A percentile compares a stretch with the other conserved stretches of the same genome.
Conservation (phyloP, 2,113 vertebrate species). For the Nothobranchius furzeri region DNA sequence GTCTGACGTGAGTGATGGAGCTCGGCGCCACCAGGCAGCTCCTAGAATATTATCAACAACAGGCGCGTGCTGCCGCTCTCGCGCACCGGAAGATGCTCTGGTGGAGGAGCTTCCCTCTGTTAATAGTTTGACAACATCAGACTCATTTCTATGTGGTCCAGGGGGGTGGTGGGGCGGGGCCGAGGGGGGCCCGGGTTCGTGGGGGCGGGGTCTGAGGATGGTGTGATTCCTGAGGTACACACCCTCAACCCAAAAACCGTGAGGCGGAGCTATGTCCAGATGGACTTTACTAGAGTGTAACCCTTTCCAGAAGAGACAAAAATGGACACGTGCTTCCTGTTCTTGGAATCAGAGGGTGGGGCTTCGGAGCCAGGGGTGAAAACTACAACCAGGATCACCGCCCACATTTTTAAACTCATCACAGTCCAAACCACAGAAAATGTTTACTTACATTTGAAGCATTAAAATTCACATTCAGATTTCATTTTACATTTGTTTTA, state of each 20-base stretch:
- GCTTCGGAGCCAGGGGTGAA: too few relatives aligned
- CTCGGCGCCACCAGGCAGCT: neutral
- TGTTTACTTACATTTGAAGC: too few relatives aligned
- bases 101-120: conserved; percentile 40
- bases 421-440: too few relatives aligned
- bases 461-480: too few relatives aligned
- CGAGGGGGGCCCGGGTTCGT: conserved; percentile 31
- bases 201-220: conserved; percentile 65
- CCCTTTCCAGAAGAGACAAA: conserved; percentile 33
- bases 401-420: too few relatives aligned
- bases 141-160: conserved; percentile 74
- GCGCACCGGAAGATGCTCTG: conserved; percentile 23
- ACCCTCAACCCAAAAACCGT: conserved; percentile 38
- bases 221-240: conserved; percentile 76
- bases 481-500: too few relatives aligned
- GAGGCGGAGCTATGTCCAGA: conserved; percentile 54
- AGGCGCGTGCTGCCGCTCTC: too few relatives aligned
- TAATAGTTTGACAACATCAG: conserved; percentile 65
- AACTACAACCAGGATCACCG: too few relatives aligned
- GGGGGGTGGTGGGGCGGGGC: conserved; percentile 56
- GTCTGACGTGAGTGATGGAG: neutral
- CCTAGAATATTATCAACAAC: neutral
- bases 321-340: too few relatives aligned
- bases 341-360: too few relatives aligned
- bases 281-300: conserved; percentile 59